phyloP scores from a whole-genome alignment of 2,888 invertebrate species.

The Callinectes sapidus region DNA sequence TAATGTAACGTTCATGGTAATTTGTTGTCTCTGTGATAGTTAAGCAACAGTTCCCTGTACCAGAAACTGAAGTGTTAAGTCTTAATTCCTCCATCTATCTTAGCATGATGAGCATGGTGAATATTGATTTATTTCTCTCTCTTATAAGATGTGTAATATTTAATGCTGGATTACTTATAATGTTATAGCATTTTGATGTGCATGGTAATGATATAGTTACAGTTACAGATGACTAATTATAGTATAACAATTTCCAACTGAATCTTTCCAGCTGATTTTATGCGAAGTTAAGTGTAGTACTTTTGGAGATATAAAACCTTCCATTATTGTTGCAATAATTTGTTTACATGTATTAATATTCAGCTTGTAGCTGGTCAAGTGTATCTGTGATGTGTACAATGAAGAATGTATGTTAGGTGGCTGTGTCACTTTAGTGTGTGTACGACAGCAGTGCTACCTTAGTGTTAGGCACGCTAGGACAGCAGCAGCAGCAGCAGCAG shows the following conservation, averaged over 20 bases:
- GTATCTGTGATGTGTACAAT: slow-evolving; percentile 34
- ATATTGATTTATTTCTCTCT: neutral
- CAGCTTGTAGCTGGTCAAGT: neutral
- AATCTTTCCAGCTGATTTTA: neutral
- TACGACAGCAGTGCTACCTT: neutral
- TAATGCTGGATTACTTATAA: neutral
- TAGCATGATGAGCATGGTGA: neutral
- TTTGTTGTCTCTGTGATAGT: neutral
- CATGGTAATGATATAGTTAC: slow-evolving; percentile 27
- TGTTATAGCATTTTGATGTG: slow-evolving; percentile 10
- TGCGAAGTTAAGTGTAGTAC: neutral
- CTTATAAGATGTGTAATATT: neutral
- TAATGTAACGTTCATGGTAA: neutral
- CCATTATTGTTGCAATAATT: slow-evolving; percentile 13
- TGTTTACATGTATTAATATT: neutral
- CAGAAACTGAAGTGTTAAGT: neutral
- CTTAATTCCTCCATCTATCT: neutral
- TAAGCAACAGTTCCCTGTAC: neutral
- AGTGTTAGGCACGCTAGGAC: neutral
- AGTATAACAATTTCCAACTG: neutral
- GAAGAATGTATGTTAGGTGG: neutral
- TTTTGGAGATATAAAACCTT: neutral
- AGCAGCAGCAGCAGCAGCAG: neutral
- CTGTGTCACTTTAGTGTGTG: neutral
- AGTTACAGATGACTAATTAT: slow-evolving; percentile 13